Evolutionary conservation across 2,113 vertebrate species (phyloP).

Genomic region (Cichladusa arquata): DNA sequence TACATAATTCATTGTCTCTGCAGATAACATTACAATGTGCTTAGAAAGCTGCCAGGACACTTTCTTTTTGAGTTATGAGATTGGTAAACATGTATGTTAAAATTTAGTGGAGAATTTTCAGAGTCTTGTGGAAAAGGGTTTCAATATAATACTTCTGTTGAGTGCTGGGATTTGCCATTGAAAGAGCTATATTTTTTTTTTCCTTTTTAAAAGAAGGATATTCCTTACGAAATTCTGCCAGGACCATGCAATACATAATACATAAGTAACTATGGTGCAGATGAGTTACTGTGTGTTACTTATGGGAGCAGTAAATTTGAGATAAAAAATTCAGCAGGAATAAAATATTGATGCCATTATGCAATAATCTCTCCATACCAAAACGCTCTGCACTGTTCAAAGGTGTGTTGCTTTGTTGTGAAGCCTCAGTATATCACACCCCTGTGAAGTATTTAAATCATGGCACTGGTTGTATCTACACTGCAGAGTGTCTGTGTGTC

Average conservation of each 20-base stretch:
- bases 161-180: slow-evolving; percentile 26
- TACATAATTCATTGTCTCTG: slow-evolving; percentile 51
- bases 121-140: background rate
- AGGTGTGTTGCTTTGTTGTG: slow-evolving; percentile 3
- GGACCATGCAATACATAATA: slow-evolving; percentile 41
- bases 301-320: slow-evolving; percentile 63
- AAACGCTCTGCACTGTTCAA: background rate
- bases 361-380: slow-evolving; percentile 6
- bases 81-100: slow-evolving; percentile 17
- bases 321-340: slow-evolving; percentile 70
- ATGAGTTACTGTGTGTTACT: slow-evolving; percentile 66
- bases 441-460: background rate
- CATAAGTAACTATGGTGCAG: slow-evolving; percentile 39
- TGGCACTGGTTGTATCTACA: background rate
- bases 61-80: slow-evolving; percentile 32
- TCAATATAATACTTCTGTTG: slow-evolving; percentile 9
- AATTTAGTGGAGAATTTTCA: slow-evolving; percentile 21
- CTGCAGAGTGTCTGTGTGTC: background rate
- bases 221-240: slow-evolving; percentile 25
- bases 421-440: background rate
- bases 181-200: background rate
- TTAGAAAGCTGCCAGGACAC: slow-evolving; percentile 1
- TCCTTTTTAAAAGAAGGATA: background rate
- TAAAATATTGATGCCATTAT: slow-evolving; percentile 72
- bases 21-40: slow-evolving; percentile 27